Base-by-base conservation (phyloP, 2,797 vertebrate species). In the Dryobates pubescens region DNA sequence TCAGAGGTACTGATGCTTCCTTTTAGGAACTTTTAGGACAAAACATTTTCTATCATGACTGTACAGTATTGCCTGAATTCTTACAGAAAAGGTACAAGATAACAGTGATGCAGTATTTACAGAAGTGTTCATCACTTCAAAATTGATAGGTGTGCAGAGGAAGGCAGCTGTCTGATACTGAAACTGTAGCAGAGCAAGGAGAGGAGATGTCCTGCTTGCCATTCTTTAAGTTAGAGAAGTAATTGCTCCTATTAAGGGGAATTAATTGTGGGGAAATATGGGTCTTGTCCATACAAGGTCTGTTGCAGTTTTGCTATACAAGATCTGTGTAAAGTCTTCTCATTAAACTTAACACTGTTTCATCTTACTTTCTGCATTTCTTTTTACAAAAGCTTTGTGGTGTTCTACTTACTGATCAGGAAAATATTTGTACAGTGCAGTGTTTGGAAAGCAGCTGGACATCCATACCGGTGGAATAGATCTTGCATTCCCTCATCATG, bases 401-500 rank as follows among this genome's bases (percentile, higher is more conserved):
- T 88, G 36, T 81, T 85, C 63, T 77, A 5, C 73, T 94, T 92
- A 77, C 76, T 5, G 4, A 95, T 92, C 32, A 67, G 36, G 83
- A 62, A 72, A 77, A 91, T 90, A 26, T 90, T 94, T 43, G 95
- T 97, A 36, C 96, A 99, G 99, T 83, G 96, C 98, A 9, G 97
- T 99, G 79, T 99, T 99, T 90, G 99, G 99, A 67, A 98, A 96
- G 82, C 98, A 98, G 80, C 96, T 99, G 96, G 99, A 99, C 83
- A 98, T 99, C 94, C 99, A 99, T 96, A 98, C 98, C 0, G 99
- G 99, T 68, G 99, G 99, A 4, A 97, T 98, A 12, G 99, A 99
- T 95, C 96, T 99, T 78, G 99, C 99, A 10, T 99, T 99, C 92
- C 99, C 99, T 30, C 99, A 99, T 96, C 99, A 99, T 3, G 99